A percentile compares a stretch with the other conserved stretches of the same genome.
Evolutionary conservation across 2,113 vertebrate species (phyloP).

Genomic region (Hemichromis elongatus): DNA sequence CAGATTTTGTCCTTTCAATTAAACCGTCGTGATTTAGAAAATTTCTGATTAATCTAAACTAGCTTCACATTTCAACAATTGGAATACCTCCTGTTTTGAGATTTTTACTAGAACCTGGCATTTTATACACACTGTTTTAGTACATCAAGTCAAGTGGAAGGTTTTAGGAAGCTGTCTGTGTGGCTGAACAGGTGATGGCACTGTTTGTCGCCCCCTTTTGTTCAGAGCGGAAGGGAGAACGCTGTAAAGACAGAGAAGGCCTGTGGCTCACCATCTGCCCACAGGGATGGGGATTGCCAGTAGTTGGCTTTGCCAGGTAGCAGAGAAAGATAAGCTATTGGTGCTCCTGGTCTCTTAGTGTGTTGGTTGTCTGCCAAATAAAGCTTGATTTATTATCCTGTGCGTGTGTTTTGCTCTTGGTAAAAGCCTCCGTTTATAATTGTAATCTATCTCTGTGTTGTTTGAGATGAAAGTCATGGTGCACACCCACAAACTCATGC

Average conservation of each 20-base stretch:
- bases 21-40: not conserved
- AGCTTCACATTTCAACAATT: not conserved
- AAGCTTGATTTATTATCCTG: not conserved
- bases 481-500: not conserved
- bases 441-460: not conserved
- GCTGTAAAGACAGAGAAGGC: constrained; percentile 42
- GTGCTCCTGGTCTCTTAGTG: not conserved
- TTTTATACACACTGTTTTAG: not conserved
- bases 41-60: not conserved
- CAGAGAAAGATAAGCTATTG: not conserved
- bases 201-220: constrained; percentile 57
- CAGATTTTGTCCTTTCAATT: not conserved
- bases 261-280: constrained; percentile 71
- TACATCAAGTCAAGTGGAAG: not conserved
- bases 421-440: not conserved
- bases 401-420: not conserved
- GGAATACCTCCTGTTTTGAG: not conserved
- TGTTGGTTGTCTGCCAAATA: constrained; percentile 6
- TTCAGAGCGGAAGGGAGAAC: constrained; percentile 56
- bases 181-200: constrained; percentile 45
- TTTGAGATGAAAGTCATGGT: not conserved
- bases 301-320: constrained; percentile 38
- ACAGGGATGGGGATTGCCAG: constrained; percentile 27
- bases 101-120: not conserved
- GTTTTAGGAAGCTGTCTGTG: not conserved